Base-by-base conservation (phyloP, 2,113 vertebrate genomes). In the Eulemur rufifrons region DNA sequence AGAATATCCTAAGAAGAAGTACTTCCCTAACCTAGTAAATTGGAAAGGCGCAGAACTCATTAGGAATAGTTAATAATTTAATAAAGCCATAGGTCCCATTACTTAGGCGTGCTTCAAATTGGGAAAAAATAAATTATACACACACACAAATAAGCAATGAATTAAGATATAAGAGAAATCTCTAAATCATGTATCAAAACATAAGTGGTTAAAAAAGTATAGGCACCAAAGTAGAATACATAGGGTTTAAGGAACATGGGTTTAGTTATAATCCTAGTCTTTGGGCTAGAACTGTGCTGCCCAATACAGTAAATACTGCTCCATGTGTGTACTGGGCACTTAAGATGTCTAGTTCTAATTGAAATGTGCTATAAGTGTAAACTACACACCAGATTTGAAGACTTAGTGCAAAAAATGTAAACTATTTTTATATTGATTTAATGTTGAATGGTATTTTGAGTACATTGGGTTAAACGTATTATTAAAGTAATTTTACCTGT, bases 341-440 rank as follows among this genome's bases (percentile, higher is more conserved):
- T 88, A 64, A 63, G 45, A 69, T 63, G 37, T 78, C 45, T 88
- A 32, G 37, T 77, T 89, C 13, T 77, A 50, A 50, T 1, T 68
- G 64, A 52, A 32, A 94, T 50, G n/a, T 81, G 34, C 32, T 84
- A 1, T 56, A 78, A 54, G 25, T 59, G 4, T 45, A 21, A 94
- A 87, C 45, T 80, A 29, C 1, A 69, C 1, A 87, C 0, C 3
- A 74, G 34, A 59, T 94, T 59, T 91, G 66, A 85, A 39, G 71
- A 29, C 15, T 73, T 80, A 56, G 76, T 95, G 61, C 10, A 81
- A 84, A 71, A 83, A 94, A 50, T 59, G 6, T 78, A 47, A 95
- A 85, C 18, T 80, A 34, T 59, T 91, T 73, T 94, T 61, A 66
- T 50, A 29, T 86, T 86, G 39, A 84, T 87, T 95, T 88, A 82